Evolutionary conservation across 2,888 invertebrate genomes (phyloP), one percentile per base, ranked within the genome.

Genomic region (Balanococcus diminutus): DNA sequence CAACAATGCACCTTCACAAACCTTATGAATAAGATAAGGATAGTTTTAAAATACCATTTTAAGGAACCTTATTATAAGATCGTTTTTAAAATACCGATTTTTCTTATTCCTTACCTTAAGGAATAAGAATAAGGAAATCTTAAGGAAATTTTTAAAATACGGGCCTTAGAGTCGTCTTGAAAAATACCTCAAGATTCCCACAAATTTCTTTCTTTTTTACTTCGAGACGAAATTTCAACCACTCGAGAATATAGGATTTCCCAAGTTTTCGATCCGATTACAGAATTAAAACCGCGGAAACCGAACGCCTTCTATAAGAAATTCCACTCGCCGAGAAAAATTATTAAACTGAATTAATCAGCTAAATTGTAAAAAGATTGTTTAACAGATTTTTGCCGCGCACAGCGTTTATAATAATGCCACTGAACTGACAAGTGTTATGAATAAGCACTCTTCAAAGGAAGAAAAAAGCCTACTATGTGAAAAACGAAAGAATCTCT

Each of bases 361-460:
- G 61, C 61, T 25, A 61, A 22, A 61, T 61, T 61, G 61, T 61
- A 9, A 61, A 61, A 61, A 61, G 61, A 61, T 61, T 61, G 25
- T 61, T 61, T 61, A 22, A 61, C 61, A 25, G 61, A 61, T 61
- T 61, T 61, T 61, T 61, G 61, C 61, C 22, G 25, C 25, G 61
- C 61, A 19, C 61, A 22, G 61, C 61, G 61, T 61, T 61, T 61
- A 61, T 61, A 61, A 61, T 61, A 61, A 61, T 61, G 61, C 61
- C 61, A 61, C 61, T 61, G 61, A 61, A 61, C 61, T 61, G 61
- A 61, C 61, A 61, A 61, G 61, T 61, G 61, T 61, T 19, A 19
- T 6, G 61, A 25, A 25, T 61, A 61, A 25, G 61, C 25, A 61
- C 61, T 61, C 61, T 61, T 3, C 11, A 61, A 61, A 61, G 61